Base-by-base conservation (phyloP, 2,113 vertebrate species). In the Syrmaticus mikado region DNA sequence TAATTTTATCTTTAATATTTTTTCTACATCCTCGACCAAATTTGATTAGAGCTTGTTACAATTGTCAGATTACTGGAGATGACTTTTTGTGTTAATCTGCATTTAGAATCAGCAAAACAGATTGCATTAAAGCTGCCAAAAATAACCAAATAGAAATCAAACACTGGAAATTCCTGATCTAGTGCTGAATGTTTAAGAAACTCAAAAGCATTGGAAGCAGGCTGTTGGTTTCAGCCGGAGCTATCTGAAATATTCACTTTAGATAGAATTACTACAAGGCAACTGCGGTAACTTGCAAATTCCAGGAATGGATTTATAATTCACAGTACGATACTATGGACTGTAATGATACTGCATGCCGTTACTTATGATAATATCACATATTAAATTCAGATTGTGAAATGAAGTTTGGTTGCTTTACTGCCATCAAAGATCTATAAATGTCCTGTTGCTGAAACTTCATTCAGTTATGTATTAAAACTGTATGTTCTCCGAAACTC, bases 401-500 rank as follows among this genome's bases (percentile, higher is more conserved):
- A 94, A 94, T 93, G 87, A 88, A 94, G 62, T 93, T 94, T 87
- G 57, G 91, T 88, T 90, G 65, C 82, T 94, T 94, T 94, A 90
- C 76, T 73, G 90, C 91, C 74, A 81, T 94, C 79, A 87, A 92
- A 94, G 87, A 87, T 81, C 89, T 94, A 61, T 92, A 94, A 96
- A 94, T 68, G 89, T 78, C 68, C 91, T 81, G 57, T 87, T 86
- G 82, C 73, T 86, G 73, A 93, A 93, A 85, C 82, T 95, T 94
- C 76, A 66, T 57, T 87, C 89, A 72, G 74, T 87, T 91, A 76
- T 18, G 11, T 53, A 86, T 90, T 88, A 92, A 93, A 73, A 79
- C 72, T 68, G 43, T 64, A 65, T 81, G 75, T 78, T 78, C 82
- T 89, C 71, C 0, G 6, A 91, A 97, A 94, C 43, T 83, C 24